A percentile compares a stretch with the other conserved stretches of the same genome.
Conservation (phyloP, 92 coral and sea anemone genomes). For the Porites cylindrica region DNA sequence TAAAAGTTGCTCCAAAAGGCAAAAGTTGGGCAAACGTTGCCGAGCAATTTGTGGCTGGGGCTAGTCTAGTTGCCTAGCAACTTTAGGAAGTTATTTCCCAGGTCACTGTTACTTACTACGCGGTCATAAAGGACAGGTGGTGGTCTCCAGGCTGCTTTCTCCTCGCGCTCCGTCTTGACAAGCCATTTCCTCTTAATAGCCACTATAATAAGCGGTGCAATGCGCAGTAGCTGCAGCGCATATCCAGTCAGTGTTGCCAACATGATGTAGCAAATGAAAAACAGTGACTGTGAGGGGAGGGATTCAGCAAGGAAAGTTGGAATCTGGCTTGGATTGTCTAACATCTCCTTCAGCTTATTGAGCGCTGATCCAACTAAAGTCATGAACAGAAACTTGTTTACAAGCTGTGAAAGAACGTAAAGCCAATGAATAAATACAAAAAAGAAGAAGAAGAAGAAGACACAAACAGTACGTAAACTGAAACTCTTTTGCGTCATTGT, state of each 20-base stretch:
- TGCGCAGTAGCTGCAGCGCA: slow-evolving; percentile 81
- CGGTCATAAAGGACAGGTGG: slow-evolving; percentile 82
- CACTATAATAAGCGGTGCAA: slow-evolving; percentile 82
- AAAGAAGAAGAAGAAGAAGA: no score
- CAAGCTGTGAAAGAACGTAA: slow-evolving; percentile 54
- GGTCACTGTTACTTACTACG: slow-evolving; percentile 63
- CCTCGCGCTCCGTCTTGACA: slow-evolving; percentile 78
- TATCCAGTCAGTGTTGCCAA: slow-evolving; percentile 77
- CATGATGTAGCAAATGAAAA: slow-evolving; percentile 88
- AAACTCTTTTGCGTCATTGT: no score
- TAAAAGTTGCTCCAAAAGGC: no score
- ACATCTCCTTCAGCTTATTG: slow-evolving; percentile 61
- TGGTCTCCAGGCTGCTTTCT: slow-evolving; percentile 88
- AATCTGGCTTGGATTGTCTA: slow-evolving; percentile 76
- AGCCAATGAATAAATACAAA: neutral
- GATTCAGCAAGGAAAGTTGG: slow-evolving; percentile 81
- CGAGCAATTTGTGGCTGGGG: neutral
- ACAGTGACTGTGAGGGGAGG: slow-evolving; percentile 87
- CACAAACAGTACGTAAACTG: no score
- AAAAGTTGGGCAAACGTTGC: neutral
- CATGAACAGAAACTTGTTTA: slow-evolving; percentile 88
- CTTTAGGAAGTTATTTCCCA: neutral
- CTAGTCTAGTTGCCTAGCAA: neutral
- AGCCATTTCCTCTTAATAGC: slow-evolving; percentile 83
- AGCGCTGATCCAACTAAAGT: slow-evolving; percentile 85